Conservation (phyloP, 1,140 invertebrate species). For the Trachymyrmex septentrionalis region DNA sequence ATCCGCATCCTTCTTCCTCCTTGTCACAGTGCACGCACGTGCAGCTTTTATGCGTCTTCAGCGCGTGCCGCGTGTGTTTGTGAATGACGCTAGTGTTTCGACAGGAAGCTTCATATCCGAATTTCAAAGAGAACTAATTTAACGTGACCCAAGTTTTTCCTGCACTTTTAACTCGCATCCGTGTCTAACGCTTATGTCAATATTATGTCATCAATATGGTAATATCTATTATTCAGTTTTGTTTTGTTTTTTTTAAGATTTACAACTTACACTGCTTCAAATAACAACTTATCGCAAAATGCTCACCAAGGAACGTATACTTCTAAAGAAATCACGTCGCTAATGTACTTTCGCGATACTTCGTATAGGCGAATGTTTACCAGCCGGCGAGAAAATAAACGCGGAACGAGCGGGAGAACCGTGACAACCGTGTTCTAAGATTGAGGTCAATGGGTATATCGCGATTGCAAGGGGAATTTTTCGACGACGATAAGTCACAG, state of each 20-base stretch:
- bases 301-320: neutral
- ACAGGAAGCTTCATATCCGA: conserved; percentile 8
- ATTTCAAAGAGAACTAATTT: conserved; percentile 11
- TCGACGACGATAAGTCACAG: conserved; percentile 35
- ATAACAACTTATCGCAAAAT: neutral
- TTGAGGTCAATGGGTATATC: conserved; percentile 50
- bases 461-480: conserved; percentile 35
- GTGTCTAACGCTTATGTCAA: neutral
- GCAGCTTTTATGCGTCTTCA: conserved; percentile 67
- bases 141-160: neutral
- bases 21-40: conserved; percentile 63
- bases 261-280: neutral
- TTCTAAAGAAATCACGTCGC: conserved; percentile 13
- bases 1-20: conserved; percentile 82
- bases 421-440: conserved; percentile 52
- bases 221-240: neutral
- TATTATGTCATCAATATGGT: too few relatives aligned
- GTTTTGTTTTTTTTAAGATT: too few relatives aligned
- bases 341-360: conserved; percentile 27
- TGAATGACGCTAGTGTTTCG: conserved; percentile 36
- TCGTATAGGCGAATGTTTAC: conserved; percentile 32
- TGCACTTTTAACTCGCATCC: neutral
- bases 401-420: conserved; percentile 48
- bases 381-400: conserved; percentile 53
- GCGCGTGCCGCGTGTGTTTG: conserved; percentile 65